A percentile compares a stretch with the other conserved stretches of the same genome.
phyloP scores from a whole-genome alignment of 2,113 vertebrate genomes.

The Zosterops borbonicus region DNA sequence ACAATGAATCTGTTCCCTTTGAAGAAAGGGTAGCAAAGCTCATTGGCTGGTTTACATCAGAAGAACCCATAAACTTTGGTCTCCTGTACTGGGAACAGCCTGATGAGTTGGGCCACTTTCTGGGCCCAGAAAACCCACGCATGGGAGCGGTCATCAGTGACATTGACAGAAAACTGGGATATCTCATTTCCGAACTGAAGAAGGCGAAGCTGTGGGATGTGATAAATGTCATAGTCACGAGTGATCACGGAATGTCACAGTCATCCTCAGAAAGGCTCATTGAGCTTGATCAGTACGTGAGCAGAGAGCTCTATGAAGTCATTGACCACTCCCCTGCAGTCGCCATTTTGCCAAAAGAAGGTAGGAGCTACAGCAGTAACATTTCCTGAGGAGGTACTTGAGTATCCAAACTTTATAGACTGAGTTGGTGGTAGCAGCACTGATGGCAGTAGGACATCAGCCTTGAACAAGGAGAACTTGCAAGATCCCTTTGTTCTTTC shows the following conservation, averaged over 20 bases:
- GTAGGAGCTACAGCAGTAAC: constrained; percentile 58
- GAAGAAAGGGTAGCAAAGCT: constrained; percentile 81
- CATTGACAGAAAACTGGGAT: constrained; percentile 86
- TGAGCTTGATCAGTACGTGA: constrained; percentile 85
- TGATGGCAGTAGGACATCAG: not conserved
- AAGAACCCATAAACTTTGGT: constrained; percentile 83
- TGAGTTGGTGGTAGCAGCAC: not conserved
- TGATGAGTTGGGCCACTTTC: constrained; percentile 81
- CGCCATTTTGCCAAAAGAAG: constrained; percentile 86
- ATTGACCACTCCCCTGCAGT: constrained; percentile 86
- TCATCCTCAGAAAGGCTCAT: constrained; percentile 82
- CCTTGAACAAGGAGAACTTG: not conserved
- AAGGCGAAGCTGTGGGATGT: constrained; percentile 77
- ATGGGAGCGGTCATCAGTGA: constrained; percentile 81
- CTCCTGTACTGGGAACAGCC: constrained; percentile 93
- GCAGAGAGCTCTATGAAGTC: constrained; percentile 80
- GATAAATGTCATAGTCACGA: constrained; percentile 88
- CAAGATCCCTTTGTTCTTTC: not conserved
- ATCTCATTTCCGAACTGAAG: constrained; percentile 82
- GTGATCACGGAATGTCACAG: constrained; percentile 91
- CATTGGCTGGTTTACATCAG: constrained; percentile 83
- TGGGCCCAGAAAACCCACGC: constrained; percentile 83
- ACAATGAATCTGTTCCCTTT: constrained; percentile 84
- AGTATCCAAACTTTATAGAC: not conserved
- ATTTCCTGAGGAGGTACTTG: not conserved